Base-by-base conservation (phyloP, 1,140 invertebrate genomes). In the Dufourea novaeangliae region DNA sequence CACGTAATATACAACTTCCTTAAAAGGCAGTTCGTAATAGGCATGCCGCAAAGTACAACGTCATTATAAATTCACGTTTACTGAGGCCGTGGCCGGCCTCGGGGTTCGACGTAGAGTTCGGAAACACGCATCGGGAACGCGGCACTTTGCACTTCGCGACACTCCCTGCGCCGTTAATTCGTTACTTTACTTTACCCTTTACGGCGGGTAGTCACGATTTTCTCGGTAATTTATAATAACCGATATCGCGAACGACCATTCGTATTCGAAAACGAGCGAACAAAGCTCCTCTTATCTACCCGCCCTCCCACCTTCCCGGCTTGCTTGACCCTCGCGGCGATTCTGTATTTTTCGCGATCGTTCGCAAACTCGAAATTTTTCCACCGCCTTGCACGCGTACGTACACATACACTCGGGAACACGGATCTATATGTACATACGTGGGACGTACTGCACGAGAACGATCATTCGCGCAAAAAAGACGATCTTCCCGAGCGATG, bases 111-210 rank as follows among this genome's bases (percentile, higher is more conserved):
- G 63, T 39, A 20, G 44, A 63, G 75, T 75, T 79, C 61, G 71
- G 37, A 50, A 77, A 73, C 78, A 69, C 62, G 66, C 69, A 79
- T 56, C 68, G 39, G n/a, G 68, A 70, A 80, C 78, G 66, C 79
- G 77, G 82, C 79, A 79, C 80, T 85, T 86, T 82, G 66, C 84
- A 82, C 83, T 77, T 71, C 59, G 75, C 83, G 84, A 84, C 84
- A 85, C 84, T 85, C 80, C 84, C 80, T 74, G 67, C 68, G 76
- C 83, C 84, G 84, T 86, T 86, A 86, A 86, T 85, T 86, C 83
- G 75, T 86, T 86, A 86, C 80, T 86, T 86, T 86, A 86, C 83
- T 85, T 85, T 79, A 79, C 83, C 83, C 83, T 86, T 86, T 82
- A 86, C 72, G 75, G 71, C 54, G 76, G 67, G 39, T 75, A 86